Evolutionary conservation across 2,797 vertebrate species (phyloP), one percentile per base, ranked within the genome.

Genomic region (Babyrousa celebensis): DNA sequence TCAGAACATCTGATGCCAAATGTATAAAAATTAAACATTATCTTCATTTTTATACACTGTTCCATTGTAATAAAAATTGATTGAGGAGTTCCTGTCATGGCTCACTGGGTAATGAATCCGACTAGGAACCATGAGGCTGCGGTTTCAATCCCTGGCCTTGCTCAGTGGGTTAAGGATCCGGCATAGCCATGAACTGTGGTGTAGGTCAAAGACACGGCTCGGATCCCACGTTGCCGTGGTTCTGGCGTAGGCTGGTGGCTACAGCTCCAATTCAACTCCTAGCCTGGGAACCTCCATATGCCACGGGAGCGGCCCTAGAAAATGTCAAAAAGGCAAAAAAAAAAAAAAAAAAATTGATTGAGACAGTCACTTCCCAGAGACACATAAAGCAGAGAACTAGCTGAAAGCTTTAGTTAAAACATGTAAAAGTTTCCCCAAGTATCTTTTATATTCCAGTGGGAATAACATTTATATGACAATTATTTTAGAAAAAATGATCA

Each of bases 401-500:
- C 27, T 52, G 58, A 72, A 96, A 84, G 3, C 27, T 91, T 95
- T 86, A 88, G 36, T 75, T 56, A 93, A 94, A 92, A 63, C 14
- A 56, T 75, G 4, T 6, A 91, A 68, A 96, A 75, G 1, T 7
- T 12, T 15, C 63, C 70, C 54, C 2, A 75, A 84, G 70, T 84
- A 91, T 75, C 60, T 92, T 88, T 86, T 71, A 83, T 88, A 85
- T 86, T 91, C 23, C 18, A 80, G 9, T 29, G 21, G 25, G 20
- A 96, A 94, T 84, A 56, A 83, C 23, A 58, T 56, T 72, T 72
- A 29, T 62, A 27, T 58, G 40, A 67, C 16, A 91, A 96, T 77
- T 95, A 77, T 85, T 91, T 95, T 95, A 85, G 63, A 56, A 92
- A 67, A 78, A 43, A 14, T 36, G 27, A 71, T 63, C 62, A 93